These are phyloP conservation scores for Neodon shergylaensis DNA, from an alignment of 2,113 vertebrate species.

Conservation along the genomic window DNA sequence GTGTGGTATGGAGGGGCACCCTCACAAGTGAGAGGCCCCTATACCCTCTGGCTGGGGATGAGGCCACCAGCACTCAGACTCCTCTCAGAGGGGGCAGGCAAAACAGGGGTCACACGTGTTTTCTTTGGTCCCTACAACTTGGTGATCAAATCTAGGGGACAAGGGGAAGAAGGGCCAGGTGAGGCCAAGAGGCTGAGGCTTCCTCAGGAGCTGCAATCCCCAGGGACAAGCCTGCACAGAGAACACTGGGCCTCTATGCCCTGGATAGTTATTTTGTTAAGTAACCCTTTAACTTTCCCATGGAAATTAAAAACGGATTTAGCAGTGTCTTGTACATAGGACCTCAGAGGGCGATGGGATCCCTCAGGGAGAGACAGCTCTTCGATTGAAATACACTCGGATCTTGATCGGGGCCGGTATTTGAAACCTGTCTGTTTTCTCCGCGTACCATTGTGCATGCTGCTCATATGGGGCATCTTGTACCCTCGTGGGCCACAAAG, in stretches of 20 bases:
- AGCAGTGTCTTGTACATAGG: conserved; percentile 47
- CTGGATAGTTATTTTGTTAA: conserved; percentile 65
- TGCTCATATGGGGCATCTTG: conserved; percentile 19
- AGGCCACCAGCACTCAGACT: background rate
- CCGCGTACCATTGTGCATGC: too few species aligned
- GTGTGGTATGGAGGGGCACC: background rate
- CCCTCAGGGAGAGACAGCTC: background rate
- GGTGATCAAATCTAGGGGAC: background rate
- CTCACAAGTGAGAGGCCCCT: background rate
- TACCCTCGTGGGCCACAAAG: background rate
- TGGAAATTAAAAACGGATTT: conserved; percentile 78
- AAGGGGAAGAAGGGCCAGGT: background rate
- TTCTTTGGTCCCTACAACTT: background rate
- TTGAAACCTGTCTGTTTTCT: conserved; percentile 30
- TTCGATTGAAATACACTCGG: background rate
- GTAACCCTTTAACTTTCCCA: conserved; percentile 72
- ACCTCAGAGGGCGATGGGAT: background rate
- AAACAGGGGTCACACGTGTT: background rate
- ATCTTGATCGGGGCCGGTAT: background rate
- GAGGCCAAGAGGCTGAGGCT: background rate
- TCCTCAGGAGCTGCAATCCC: background rate
- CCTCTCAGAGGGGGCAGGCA: background rate
- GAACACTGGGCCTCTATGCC: conserved; percentile 32
- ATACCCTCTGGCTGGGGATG: background rate
- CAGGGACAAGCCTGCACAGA: background rate